phyloP scores from a whole-genome alignment of 1,140 invertebrate genomes.

The Calosoma granatense region DNA sequence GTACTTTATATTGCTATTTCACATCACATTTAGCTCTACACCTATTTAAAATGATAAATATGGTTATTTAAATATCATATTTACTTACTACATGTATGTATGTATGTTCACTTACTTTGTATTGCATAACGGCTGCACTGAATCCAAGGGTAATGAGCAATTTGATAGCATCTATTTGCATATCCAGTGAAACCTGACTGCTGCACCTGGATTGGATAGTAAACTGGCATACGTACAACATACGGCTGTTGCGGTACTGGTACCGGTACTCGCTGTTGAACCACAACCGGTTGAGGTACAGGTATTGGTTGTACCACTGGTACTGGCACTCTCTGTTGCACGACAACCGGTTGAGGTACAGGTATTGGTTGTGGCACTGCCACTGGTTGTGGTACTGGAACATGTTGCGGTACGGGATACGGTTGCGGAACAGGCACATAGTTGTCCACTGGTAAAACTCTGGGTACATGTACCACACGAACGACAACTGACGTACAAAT shows the following conservation, averaged over 20 bases:
- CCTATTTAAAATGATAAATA: too few species aligned
- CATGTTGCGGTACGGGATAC: neutral
- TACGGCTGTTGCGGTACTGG: too few species aligned
- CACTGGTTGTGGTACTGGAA: neutral
- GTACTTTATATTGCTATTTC: too few species aligned
- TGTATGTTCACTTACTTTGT: neutral
- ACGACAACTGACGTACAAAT: neutral
- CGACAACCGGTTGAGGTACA: neutral
- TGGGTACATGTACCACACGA: neutral
- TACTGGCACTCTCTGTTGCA: neutral
- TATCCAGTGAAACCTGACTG: too few species aligned
- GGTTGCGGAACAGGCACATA: neutral
- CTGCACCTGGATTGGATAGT: too few species aligned
- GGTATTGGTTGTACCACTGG: neutral
- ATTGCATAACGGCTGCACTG: neutral
- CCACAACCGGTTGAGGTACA: neutral
- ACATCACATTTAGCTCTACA: too few species aligned
- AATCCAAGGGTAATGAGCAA: neutral
- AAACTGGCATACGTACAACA: too few species aligned
- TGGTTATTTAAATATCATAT: too few species aligned
- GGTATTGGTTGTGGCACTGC: neutral
- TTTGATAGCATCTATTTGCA: neutral
- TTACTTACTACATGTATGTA: too few species aligned
- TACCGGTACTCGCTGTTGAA: too few species aligned
- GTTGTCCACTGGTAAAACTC: too few species aligned